Evolutionary conservation across 2,113 vertebrate genomes (phyloP), one percentile per base, ranked within the genome.

Genomic region (Isichthys henryi): DNA sequence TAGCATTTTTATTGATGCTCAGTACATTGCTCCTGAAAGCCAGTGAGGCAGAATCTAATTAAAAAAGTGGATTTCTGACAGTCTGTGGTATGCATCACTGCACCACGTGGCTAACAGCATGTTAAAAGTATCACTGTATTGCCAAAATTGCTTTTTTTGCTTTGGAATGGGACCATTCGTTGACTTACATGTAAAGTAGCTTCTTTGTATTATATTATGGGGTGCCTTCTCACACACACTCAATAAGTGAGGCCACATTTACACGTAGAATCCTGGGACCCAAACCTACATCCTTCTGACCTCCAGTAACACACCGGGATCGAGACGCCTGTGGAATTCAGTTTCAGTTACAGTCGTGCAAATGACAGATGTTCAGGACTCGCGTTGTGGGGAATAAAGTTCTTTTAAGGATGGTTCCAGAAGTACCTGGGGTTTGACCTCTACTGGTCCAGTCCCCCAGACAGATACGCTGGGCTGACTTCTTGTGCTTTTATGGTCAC

Each of bases 1-100:
- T 85, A 50, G n/a, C 45, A 86, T 89, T 89, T 86, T 89, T 89
- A 86, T 70, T 83, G n/a, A 82, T 46, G 46, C 31, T 89, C 27
- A 45, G 66, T 83, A 74, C 77, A 83, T 45, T 83, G 7, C 77
- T 21, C 83, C 52, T 89, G 88, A 53, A 82, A 83, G 70, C 85
- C 53, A 58, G 31, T 87, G 13, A 50, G 27, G 49, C 62, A 46
- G 46, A 88, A 88, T 88, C 23, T 70, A 48, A 88, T 88, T 66
- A 48, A 70, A 88, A 86, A 84, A 6, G 21, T 4, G n/a, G n/a
- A 53, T 86, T 27, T 31, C 13, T 86, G 27, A 53, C n/a, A 53
- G 48, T 19, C 19, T 23, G 19, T 46, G 82, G 9, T n/a, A 46
- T 46, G 82, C 43, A 46, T 21, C 45, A 46, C 82, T 23, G 39